Percentiles rank a stretch among this genome's conserved stretches.
Conservation (phyloP, 2,113 vertebrate genomes). For the Dinomys branickii region DNA sequence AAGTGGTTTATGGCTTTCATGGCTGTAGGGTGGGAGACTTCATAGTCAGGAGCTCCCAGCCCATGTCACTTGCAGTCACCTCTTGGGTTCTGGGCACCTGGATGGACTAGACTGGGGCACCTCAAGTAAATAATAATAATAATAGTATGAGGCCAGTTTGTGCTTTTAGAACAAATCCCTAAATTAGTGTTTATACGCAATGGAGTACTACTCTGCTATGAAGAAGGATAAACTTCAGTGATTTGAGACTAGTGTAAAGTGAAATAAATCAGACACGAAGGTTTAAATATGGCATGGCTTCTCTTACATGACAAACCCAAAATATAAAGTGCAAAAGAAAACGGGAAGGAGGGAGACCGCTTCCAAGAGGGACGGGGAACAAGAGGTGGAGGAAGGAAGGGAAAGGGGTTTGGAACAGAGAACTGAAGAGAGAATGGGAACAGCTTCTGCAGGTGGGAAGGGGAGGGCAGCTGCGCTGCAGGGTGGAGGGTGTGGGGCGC, state of each 20-base stretch:
- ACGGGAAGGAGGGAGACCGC: background rate
- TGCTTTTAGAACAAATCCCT: slow-evolving; percentile 14
- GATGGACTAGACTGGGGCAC: background rate
- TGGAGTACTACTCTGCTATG: background rate
- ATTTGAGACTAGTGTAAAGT: background rate
- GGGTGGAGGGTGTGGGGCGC: too few species aligned
- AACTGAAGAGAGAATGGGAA: background rate
- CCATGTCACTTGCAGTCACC: background rate
- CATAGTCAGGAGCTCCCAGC: background rate
- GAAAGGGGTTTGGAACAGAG: background rate
- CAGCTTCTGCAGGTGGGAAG: background rate
- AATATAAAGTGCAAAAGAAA: background rate
- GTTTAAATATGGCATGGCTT: background rate
- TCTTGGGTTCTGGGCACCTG: background rate
- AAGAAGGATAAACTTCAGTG: background rate
- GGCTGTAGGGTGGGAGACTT: background rate
- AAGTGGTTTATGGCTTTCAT: background rate
- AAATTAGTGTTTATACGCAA: background rate
- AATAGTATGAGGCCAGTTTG: background rate
- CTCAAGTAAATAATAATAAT: background rate
- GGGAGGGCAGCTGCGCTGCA: too few species aligned
- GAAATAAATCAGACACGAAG: background rate
- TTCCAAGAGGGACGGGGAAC: background rate
- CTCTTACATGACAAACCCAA: background rate
- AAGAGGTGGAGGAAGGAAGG: background rate